phyloP scores from a whole-genome alignment of 2,888 invertebrate species.

The Drosophila acutilabella region DNA sequence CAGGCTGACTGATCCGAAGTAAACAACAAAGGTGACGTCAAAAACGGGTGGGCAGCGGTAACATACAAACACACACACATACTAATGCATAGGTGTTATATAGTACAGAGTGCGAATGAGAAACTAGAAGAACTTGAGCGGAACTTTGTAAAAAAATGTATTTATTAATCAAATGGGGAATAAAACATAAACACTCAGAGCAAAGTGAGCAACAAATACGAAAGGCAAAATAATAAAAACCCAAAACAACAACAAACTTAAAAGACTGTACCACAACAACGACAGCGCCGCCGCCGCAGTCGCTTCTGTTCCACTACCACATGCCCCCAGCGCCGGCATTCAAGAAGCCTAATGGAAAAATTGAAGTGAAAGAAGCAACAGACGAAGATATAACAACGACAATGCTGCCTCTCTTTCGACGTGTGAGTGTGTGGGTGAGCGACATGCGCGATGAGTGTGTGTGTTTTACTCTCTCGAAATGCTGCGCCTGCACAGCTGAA shows the following conservation, averaged over 20 bases:
- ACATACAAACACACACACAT: background rate
- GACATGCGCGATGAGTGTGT: conserved; percentile 41
- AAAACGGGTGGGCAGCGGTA: conserved; percentile 49
- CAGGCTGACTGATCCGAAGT: conserved; percentile 64
- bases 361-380: conserved; percentile 71
- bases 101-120: conserved; percentile 9
- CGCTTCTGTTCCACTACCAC: conserved; percentile 16
- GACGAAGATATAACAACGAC: conserved; percentile 43
- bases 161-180: conserved; percentile 71
- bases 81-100: background rate
- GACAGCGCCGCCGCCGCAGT: background rate
- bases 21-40: conserved; percentile 82
- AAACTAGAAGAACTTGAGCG: conserved; percentile 33
- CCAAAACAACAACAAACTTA: conserved; percentile 63
- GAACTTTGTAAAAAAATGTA: conserved; percentile 67
- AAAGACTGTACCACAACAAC: conserved; percentile 67
- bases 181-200: conserved; percentile 59
- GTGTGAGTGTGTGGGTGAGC: conserved; percentile 26
- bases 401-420: conserved; percentile 12
- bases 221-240: conserved; percentile 40
- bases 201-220: conserved; percentile 44
- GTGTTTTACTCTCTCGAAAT: conserved; percentile 13
- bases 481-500: conserved; percentile 61
- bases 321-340: conserved; percentile 38
- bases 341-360: conserved; percentile 62